Conservation (phyloP, 2,888 invertebrate genomes). For the Tanytarsus gracilentus region DNA sequence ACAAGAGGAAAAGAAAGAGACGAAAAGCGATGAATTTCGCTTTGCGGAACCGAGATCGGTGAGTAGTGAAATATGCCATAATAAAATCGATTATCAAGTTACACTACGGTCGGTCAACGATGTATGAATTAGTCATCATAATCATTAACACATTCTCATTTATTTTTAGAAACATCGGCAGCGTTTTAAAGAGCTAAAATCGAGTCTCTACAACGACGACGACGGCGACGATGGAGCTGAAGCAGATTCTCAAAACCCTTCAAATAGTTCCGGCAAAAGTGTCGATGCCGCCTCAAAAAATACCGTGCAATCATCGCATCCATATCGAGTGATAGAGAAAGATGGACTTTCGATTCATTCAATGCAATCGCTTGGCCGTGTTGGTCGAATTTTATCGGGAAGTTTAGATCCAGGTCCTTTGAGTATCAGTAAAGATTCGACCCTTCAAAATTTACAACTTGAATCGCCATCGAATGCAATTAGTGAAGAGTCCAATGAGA, state of each 20-base stretch:
- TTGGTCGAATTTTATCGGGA: slow-evolving; percentile 69
- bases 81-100: background rate
- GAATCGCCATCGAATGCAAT: slow-evolving; percentile 13
- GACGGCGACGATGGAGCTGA: slow-evolving; percentile 60
- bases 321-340: slow-evolving; percentile 78
- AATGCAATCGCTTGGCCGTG: slow-evolving; percentile 76
- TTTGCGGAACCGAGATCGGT: slow-evolving; percentile 42
- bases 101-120: background rate
- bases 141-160: slow-evolving; percentile 4
- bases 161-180: slow-evolving; percentile 43
- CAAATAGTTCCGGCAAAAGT: slow-evolving; percentile 61
- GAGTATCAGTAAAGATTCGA: slow-evolving; percentile 39
- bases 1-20: slow-evolving; percentile 36
- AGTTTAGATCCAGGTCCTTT: slow-evolving; percentile 51
- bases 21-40: slow-evolving; percentile 34
- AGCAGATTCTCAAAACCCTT: slow-evolving; percentile 56
- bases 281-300: slow-evolving; percentile 56
- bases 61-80: slow-evolving; percentile 31
- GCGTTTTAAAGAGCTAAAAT: slow-evolving; percentile 73
- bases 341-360: slow-evolving; percentile 82
- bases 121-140: slow-evolving; percentile 14
- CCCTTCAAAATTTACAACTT: background rate
- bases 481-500: too few species aligned
- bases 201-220: slow-evolving; percentile 80
- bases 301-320: slow-evolving; percentile 48